Evolutionary conservation across 2,888 invertebrate species (phyloP).

Genomic region (Oligia latruncula): DNA sequence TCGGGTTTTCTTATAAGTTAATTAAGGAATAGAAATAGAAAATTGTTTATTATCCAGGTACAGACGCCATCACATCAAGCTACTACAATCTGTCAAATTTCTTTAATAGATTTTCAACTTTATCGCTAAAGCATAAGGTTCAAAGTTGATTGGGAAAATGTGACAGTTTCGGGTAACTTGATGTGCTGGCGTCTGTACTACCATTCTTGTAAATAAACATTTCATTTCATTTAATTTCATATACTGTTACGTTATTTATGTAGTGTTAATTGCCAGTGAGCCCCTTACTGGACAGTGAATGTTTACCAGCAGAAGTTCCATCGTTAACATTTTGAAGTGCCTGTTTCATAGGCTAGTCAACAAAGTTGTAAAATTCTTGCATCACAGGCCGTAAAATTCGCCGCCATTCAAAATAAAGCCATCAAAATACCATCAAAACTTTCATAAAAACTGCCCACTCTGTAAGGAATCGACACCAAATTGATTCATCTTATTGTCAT

Average conservation of each 20-base stretch:
- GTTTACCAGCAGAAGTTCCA: background rate
- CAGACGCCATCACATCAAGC: no score
- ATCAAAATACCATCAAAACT: conserved; percentile 25
- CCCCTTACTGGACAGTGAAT: background rate
- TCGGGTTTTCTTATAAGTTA: no score
- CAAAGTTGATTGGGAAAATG: no score
- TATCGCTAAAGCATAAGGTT: no score
- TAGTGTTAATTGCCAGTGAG: background rate
- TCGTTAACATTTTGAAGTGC: background rate
- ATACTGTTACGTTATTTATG: background rate
- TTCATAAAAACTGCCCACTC: conserved; percentile 16
- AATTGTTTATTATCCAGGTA: background rate
- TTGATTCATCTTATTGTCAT: conserved; percentile 56
- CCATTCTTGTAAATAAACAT: no score
- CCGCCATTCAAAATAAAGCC: background rate
- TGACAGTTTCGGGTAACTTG: no score
- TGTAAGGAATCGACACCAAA: conserved; percentile 38
- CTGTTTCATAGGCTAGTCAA: background rate
- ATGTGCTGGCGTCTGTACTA: no score
- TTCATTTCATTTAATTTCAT: no score
- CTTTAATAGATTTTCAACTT: no score
- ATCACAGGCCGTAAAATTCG: background rate
- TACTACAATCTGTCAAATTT: no score
- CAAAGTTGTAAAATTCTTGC: background rate
- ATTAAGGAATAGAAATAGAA: background rate